Evolutionary conservation across 2,888 invertebrate genomes (phyloP).

Genomic region (Peribatodes rhomboidaria): DNA sequence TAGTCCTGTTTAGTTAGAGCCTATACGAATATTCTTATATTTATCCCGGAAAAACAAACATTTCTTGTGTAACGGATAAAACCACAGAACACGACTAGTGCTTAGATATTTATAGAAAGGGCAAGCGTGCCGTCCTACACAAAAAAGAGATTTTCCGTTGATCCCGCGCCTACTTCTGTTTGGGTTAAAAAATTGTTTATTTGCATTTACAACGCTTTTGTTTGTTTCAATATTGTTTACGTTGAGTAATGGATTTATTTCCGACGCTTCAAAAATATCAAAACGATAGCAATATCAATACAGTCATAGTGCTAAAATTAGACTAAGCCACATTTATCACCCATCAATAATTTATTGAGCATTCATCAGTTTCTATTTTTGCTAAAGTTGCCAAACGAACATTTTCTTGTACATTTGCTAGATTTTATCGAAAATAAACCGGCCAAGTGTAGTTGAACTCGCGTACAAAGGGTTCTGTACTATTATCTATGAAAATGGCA

Average conservation of each 20-base stretch:
- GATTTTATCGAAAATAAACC: too few species aligned
- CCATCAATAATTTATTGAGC: too few species aligned
- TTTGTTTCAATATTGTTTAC: conserved; percentile 17
- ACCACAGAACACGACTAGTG: conserved; percentile 8
- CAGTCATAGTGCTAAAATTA: not conserved
- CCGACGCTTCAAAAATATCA: not conserved
- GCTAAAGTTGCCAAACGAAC: too few species aligned
- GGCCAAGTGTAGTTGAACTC: too few species aligned
- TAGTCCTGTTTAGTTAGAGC: too few species aligned
- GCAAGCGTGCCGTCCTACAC: conserved; percentile 34
- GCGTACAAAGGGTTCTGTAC: too few species aligned
- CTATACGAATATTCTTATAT: not conserved
- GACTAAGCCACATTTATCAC: not conserved
- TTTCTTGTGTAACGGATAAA: not conserved
- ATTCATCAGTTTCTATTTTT: too few species aligned
- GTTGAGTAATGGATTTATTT: conserved; percentile 17
- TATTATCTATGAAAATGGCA: too few species aligned
- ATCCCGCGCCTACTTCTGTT: conserved; percentile 26
- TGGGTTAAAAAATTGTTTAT: conserved; percentile 31
- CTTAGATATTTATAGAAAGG: conserved; percentile 43
- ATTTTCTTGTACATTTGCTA: too few species aligned
- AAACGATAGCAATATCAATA: not conserved
- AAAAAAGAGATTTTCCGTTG: conserved; percentile 35
- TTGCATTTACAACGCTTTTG: conserved; percentile 21
- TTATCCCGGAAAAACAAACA: not conserved